Conservation (phyloP, 1,140 invertebrate genomes). For the Drosophila orosa region DNA sequence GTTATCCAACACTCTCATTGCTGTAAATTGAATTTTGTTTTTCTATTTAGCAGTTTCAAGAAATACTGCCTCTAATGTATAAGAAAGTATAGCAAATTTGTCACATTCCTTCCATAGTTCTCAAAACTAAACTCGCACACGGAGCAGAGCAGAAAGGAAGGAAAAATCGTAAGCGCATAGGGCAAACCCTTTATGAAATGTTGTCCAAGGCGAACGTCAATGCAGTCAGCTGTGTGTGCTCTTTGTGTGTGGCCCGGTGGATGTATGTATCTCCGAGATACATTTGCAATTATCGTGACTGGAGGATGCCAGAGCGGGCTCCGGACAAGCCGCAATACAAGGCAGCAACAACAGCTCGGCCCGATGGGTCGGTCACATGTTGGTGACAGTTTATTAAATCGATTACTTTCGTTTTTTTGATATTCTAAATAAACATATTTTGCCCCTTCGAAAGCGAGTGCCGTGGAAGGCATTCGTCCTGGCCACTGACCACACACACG, state of each 20-base stretch:
- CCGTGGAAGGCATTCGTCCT: conserved; percentile 22
- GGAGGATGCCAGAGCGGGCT: conserved; percentile 52
- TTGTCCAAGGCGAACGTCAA: conserved; percentile 59
- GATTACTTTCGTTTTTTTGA: conserved; percentile 83
- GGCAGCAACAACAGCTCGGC: conserved; percentile 9
- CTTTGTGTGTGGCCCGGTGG: conserved; percentile 34
- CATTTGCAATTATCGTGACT: conserved; percentile 84
- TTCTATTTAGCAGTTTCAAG: no score
- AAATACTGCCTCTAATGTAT: no score
- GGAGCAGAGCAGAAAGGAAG: conserved; percentile 23
- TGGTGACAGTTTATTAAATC: conserved; percentile 84
- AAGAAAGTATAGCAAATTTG: not conserved
- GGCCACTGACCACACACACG: conserved; percentile 53
- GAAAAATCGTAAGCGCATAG: conserved; percentile 26
- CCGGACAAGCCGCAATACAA: conserved; percentile 36
- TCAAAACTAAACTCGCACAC: conserved; percentile 4
- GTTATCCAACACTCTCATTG: no score
- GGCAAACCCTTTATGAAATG: conserved; percentile 77
- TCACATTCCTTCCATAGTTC: conserved; percentile 3
- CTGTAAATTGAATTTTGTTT: no score
- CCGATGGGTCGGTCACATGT: conserved; percentile 70
- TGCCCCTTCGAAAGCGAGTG: conserved; percentile 19
- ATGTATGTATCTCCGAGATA: conserved; percentile 74
- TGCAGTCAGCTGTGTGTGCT: conserved; percentile 58
- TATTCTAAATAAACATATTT: conserved; percentile 84